Evolutionary conservation across 2,113 vertebrate species (phyloP).

Genomic region (Phalacrocorax carbo): DNA sequence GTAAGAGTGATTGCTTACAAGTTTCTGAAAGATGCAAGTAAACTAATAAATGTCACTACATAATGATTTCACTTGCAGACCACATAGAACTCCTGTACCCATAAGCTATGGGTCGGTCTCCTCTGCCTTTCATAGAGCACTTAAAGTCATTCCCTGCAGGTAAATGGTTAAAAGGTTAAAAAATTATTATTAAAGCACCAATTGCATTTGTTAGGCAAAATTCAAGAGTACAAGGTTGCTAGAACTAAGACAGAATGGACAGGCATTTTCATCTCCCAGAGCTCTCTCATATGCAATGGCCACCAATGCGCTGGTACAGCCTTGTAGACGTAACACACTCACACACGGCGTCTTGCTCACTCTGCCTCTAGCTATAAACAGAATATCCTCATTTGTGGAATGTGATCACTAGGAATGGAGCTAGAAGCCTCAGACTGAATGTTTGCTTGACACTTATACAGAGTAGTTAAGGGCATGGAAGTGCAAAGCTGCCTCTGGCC

Average conservation of each 20-base stretch:
- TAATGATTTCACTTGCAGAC: background rate
- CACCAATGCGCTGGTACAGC: background rate
- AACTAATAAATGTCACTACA: background rate
- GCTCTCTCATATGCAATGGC: background rate
- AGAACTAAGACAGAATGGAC: background rate
- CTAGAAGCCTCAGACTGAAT: background rate
- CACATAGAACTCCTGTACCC: background rate
- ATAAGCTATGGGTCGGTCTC: background rate
- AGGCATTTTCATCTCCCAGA: background rate
- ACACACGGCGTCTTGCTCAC: rapidly evolving
- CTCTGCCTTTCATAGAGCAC: background rate
- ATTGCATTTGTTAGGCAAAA: background rate
- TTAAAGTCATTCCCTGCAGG: background rate
- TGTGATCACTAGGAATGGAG: background rate
- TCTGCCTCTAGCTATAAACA: rapidly evolving
- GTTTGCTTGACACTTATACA: background rate
- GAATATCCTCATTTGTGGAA: background rate
- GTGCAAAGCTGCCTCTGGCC: background rate
- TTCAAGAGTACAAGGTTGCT: background rate
- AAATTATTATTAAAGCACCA: background rate
- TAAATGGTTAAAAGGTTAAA: background rate
- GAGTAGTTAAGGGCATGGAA: background rate
- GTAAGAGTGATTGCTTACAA: background rate
- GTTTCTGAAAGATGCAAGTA: background rate
- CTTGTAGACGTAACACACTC: background rate